A percentile compares a stretch with the other conserved stretches of the same genome.
phyloP scores from a whole-genome alignment of 2,888 invertebrate genomes.

The Ectobius pallidus region DNA sequence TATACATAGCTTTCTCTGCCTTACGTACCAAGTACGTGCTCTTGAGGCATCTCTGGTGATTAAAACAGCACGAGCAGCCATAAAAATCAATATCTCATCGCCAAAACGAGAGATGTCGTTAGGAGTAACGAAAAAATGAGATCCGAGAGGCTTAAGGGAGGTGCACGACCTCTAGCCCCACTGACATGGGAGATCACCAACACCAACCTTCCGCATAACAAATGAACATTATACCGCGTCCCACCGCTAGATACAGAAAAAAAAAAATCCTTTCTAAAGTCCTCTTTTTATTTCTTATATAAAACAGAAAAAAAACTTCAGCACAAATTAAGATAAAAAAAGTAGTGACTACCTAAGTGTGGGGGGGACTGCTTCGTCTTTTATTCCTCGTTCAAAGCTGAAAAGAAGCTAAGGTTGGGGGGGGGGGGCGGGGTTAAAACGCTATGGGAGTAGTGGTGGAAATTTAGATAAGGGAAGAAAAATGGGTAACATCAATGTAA shows the following conservation, averaged over 20 bases:
- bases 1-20: too few relatives aligned
- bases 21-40: not conserved
- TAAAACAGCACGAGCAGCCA: not conserved
- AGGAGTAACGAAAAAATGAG: not conserved
- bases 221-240: slow-evolving; percentile 1
- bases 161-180: not conserved
- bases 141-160: not conserved
- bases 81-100: slow-evolving; percentile 8
- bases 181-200: not conserved
- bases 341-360: not conserved
- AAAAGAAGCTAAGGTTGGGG: not conserved
- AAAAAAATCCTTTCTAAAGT: not conserved
- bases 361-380: not conserved
- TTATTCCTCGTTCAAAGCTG: not conserved
- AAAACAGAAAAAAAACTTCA: not conserved
- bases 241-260: not conserved
- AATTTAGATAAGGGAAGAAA: slow-evolving; percentile 38
- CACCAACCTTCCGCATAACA: not conserved
- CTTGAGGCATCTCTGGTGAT: not conserved
- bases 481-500: slow-evolving; percentile 40
- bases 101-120: not conserved
- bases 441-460: slow-evolving; percentile 21
- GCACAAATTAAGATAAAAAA: slow-evolving; percentile 30
- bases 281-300: not conserved
- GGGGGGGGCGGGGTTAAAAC: not conserved